phyloP scores from a whole-genome alignment of 1,140 invertebrate genomes.

The Drosophila tropicalis region DNA sequence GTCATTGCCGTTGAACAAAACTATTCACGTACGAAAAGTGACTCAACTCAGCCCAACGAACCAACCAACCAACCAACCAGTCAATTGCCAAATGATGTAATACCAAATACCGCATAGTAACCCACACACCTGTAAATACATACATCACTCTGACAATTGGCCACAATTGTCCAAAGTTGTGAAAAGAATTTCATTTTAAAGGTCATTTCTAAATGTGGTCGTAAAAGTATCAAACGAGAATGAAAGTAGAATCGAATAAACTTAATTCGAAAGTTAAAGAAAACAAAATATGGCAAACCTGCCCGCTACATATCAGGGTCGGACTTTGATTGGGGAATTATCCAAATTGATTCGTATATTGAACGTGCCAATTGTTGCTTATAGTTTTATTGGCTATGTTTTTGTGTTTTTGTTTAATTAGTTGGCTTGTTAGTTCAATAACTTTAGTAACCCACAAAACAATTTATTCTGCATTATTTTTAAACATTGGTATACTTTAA shows the following conservation, averaged over 20 bases:
- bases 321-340: background rate
- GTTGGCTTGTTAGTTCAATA: background rate
- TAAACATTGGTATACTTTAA: too few relatives aligned
- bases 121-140: background rate
- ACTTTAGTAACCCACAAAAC: too few relatives aligned
- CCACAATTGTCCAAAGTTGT: background rate
- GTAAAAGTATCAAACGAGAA: background rate
- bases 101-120: constrained; percentile 22
- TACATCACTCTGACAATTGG: background rate
- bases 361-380: background rate
- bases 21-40: constrained; percentile 36
- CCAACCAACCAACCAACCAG: background rate
- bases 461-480: too few relatives aligned
- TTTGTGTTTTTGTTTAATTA: background rate
- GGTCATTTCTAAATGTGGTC: constrained; percentile 3
- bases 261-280: background rate
- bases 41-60: constrained; percentile 43
- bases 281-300: background rate
- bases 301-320: background rate
- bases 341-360: background rate
- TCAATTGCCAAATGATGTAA: constrained; percentile 62
- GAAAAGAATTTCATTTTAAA: constrained; percentile 7
- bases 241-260: background rate
- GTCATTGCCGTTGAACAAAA: constrained; percentile 15
- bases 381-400: too few relatives aligned